Evolutionary conservation across 2,113 vertebrate species (phyloP).

Genomic region (Numida meleagris): DNA sequence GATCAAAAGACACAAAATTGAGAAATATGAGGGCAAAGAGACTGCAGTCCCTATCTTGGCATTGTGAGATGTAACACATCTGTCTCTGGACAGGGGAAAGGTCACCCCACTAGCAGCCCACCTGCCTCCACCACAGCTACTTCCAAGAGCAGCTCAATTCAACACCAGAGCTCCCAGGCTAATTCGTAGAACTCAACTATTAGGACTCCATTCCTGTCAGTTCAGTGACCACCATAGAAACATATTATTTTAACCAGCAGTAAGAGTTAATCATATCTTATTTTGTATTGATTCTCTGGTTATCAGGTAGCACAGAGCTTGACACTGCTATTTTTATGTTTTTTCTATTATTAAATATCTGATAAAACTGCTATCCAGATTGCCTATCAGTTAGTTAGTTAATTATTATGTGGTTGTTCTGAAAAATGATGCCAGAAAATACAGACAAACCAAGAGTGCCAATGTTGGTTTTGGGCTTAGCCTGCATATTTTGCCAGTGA

Average conservation of each 20-base stretch:
- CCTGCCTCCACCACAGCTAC: neutral
- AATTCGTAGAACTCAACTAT: neutral
- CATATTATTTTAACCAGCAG: slow-evolving; percentile 7
- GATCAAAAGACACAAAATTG: neutral
- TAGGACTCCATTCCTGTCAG: neutral
- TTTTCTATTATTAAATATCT: slow-evolving; percentile 4
- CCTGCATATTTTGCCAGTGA: slow-evolving; percentile 38
- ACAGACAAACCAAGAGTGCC: neutral
- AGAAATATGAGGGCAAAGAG: neutral
- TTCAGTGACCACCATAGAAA: neutral
- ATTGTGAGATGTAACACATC: neutral
- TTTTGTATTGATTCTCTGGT: slow-evolving; percentile 3
- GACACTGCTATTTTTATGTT: slow-evolving; percentile 23
- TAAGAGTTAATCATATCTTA: neutral
- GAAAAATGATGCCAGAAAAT: slow-evolving; percentile 26
- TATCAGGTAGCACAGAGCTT: slow-evolving; percentile 3
- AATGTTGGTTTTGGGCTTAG: slow-evolving; percentile 52
- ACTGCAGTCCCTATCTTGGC: neutral
- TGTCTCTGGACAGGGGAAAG: neutral
- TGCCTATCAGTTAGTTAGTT: slow-evolving; percentile 24
- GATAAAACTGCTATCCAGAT: slow-evolving; percentile 24
- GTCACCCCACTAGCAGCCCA: neutral
- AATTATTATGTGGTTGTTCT: neutral
- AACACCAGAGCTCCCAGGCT: neutral
- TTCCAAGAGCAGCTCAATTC: neutral